Conservation (phyloP, 2,888 invertebrate genomes). For the Nymphalis polychloros region DNA sequence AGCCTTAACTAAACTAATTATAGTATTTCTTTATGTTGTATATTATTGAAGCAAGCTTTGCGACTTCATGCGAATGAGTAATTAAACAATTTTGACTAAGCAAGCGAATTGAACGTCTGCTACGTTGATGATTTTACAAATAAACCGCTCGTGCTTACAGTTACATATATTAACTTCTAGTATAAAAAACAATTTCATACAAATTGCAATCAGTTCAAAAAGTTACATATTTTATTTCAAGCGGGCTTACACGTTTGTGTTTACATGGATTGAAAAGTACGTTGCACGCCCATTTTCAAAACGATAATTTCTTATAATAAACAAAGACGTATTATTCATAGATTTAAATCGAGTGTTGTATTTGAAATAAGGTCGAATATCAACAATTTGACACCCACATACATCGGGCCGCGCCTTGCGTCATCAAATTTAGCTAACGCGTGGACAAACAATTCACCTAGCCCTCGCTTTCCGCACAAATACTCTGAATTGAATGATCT, state of each 20-base stretch:
- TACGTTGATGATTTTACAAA: not conserved
- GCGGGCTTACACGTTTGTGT: too few species aligned
- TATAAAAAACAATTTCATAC: too few species aligned
- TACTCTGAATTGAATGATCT: constrained; percentile 41
- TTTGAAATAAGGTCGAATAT: constrained; percentile 53
- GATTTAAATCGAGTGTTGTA: constrained; percentile 10
- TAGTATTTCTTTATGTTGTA: not conserved
- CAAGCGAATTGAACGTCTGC: constrained; percentile 1
- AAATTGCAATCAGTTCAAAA: too few species aligned
- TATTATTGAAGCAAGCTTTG: not conserved
- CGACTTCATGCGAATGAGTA: not conserved
- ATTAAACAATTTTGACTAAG: not conserved
- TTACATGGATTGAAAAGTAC: too few species aligned
- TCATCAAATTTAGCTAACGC: constrained; percentile 81
- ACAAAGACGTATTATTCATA: constrained; percentile 1
- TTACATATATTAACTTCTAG: not conserved
- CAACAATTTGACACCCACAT: constrained; percentile 73
- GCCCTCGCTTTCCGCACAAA: constrained; percentile 72
- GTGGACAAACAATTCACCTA: constrained; percentile 75
- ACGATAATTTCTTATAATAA: not conserved
- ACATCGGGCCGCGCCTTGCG: constrained; percentile 67
- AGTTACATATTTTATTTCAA: too few species aligned
- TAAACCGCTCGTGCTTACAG: not conserved
- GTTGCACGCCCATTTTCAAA: too few species aligned
- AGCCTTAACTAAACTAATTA: too few species aligned